Evolutionary conservation across 2,797 vertebrate species (phyloP).

Genomic region (Glossophaga mutica): DNA sequence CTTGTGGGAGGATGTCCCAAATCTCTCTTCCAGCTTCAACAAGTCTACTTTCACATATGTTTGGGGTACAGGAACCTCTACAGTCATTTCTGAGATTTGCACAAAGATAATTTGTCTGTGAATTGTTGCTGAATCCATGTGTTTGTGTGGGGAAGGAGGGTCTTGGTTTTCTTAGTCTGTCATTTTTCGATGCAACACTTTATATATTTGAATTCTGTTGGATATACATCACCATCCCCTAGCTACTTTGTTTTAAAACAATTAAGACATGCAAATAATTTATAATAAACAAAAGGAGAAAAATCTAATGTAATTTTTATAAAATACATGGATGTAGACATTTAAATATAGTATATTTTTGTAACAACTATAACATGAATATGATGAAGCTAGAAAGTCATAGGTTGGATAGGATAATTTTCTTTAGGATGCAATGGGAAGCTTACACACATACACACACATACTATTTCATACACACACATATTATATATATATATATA

Average conservation of each 20-base stretch:
- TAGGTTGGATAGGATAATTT: background rate
- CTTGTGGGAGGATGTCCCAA: background rate
- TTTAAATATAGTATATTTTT: background rate
- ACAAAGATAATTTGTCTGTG: background rate
- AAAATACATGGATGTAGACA: background rate
- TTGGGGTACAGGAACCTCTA: background rate
- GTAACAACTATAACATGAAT: background rate
- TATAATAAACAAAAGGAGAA: background rate
- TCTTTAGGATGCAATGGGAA: background rate
- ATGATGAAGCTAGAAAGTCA: background rate
- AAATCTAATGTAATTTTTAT: background rate
- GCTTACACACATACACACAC: too few relatives aligned
- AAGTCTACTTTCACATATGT: background rate
- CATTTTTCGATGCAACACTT: background rate
- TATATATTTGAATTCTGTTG: background rate
- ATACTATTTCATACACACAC: too few relatives aligned
- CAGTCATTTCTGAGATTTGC: background rate
- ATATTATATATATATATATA: too few relatives aligned
- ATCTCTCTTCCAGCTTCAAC: background rate
- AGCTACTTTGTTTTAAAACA: background rate
- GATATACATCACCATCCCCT: background rate
- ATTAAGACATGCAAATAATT: background rate
- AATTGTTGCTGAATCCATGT: background rate
- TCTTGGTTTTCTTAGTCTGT: background rate
- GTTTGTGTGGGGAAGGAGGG: background rate